phyloP scores from a whole-genome alignment of 2,888 invertebrate genomes.

The Lepidocyrtinus sp. region DNA sequence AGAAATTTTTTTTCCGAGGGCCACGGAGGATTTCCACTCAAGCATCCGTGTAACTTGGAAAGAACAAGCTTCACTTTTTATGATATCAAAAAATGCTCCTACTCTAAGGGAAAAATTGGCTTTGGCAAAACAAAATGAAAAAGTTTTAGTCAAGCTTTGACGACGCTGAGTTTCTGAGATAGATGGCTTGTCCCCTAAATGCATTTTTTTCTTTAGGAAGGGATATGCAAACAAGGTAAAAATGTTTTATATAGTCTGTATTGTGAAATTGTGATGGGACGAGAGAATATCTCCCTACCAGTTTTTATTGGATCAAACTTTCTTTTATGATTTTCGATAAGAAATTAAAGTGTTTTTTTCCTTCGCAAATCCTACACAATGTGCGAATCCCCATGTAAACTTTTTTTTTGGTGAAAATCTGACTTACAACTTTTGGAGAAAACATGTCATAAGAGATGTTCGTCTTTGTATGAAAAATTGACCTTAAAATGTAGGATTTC shows the following conservation, averaged over 20 bases:
- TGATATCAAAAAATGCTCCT: conserved; percentile 5
- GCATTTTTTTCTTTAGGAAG: background rate
- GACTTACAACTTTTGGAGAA: no score
- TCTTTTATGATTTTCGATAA: conserved; percentile 25
- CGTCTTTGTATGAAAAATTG: no score
- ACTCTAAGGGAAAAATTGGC: conserved; percentile 41
- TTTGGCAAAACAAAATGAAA: conserved; percentile 45
- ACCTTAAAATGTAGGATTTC: no score
- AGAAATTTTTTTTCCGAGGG: conserved; percentile 36
- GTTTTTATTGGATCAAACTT: conserved; percentile 55
- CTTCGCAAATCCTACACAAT: background rate
- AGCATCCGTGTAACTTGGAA: no score
- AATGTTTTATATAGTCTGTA: no score
- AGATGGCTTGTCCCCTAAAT: no score
- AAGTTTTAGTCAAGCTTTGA: conserved; percentile 37
- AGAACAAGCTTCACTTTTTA: conserved; percentile 10
- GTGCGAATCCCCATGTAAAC: no score
- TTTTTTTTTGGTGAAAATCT: no score
- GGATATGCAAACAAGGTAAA: background rate
- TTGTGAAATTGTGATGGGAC: background rate
- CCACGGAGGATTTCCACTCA: conserved; percentile 58
- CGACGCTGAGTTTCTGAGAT: conserved; percentile 34
- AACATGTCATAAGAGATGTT: no score
- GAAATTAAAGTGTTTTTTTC: conserved; percentile 46
- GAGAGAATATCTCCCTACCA: conserved; percentile 1